Conservation (phyloP, 2,113 vertebrate genomes). For the Xenus cinereus region DNA sequence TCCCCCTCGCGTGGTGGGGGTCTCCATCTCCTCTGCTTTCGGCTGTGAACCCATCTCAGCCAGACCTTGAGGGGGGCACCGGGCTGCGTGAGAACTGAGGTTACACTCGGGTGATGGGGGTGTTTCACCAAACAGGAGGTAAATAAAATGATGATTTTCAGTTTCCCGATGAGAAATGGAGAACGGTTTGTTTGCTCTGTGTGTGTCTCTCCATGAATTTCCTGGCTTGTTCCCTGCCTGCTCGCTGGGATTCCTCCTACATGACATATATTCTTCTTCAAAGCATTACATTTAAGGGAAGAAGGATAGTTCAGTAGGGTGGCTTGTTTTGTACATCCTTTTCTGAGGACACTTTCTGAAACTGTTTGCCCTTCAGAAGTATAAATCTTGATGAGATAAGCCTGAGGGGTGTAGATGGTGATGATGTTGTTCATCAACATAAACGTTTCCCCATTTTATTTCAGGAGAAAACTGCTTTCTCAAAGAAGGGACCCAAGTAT, state of each 20-base stretch:
- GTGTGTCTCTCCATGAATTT: neutral
- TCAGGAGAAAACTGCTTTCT: neutral
- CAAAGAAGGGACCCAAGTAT: neutral
- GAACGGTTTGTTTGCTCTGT: neutral
- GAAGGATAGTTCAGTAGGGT: neutral
- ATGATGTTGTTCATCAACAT: neutral
- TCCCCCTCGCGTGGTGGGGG: rapidly evolving
- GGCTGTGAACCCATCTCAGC: rapidly evolving
- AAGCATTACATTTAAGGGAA: neutral
- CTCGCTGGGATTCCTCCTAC: neutral
- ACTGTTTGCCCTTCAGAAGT: neutral
- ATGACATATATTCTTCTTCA: too few relatives aligned
- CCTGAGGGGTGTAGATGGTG: neutral
- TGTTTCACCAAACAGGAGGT: neutral
- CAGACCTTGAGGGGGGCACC: rapidly evolving
- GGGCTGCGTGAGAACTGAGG: rapidly evolving
- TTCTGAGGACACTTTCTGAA: neutral
- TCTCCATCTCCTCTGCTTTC: neutral
- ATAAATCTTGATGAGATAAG: neutral
- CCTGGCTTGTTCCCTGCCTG: neutral
- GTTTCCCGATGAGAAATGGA: neutral
- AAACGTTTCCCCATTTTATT: neutral
- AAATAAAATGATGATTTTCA: neutral
- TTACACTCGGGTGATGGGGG: neutral
- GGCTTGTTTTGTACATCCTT: neutral